A percentile compares a stretch with the other conserved stretches of the same genome.
Conservation (phyloP, 1,140 invertebrate genomes). For the Leptopilina boulardi region DNA sequence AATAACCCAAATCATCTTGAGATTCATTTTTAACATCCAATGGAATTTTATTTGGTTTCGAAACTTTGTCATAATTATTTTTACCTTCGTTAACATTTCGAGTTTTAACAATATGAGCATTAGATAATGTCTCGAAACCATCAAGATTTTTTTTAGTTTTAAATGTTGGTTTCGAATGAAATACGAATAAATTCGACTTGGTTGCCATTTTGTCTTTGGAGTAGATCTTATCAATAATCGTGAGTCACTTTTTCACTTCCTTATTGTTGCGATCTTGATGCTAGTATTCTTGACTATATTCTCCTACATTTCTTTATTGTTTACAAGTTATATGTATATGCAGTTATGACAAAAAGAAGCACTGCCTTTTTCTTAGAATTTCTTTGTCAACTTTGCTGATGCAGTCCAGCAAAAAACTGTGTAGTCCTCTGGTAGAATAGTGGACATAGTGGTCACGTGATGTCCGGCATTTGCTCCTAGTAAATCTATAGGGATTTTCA, state of each 20-base stretch:
- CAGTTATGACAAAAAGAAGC: too few species aligned
- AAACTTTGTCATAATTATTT: slow-evolving; percentile 3
- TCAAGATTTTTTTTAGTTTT: slow-evolving; percentile 3
- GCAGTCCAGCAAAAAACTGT: too few species aligned
- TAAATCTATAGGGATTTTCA: too few species aligned
- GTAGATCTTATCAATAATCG: slow-evolving; percentile 71
- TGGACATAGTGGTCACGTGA: too few species aligned
- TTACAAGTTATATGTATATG: too few species aligned
- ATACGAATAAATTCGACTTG: too few species aligned
- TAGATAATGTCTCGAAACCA: not conserved
- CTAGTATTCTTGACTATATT: slow-evolving; percentile 69
- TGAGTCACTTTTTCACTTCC: slow-evolving; percentile 53
- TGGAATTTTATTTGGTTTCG: slow-evolving; percentile 36
- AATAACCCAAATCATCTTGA: slow-evolving; percentile 47
- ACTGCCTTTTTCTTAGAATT: too few species aligned
- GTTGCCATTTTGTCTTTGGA: slow-evolving; percentile 70
- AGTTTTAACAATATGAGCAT: slow-evolving; percentile 35
- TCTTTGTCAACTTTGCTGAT: too few species aligned
- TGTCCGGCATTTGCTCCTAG: too few species aligned
- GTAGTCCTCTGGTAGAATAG: too few species aligned
- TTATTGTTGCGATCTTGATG: slow-evolving; percentile 62
- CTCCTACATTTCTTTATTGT: slow-evolving; percentile 72
- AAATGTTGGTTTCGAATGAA: too few species aligned
- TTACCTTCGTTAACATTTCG: slow-evolving; percentile 1
- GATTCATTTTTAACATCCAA: slow-evolving; percentile 36